phyloP scores from a whole-genome alignment of 2,797 vertebrate genomes.

The Dryobates pubescens region DNA sequence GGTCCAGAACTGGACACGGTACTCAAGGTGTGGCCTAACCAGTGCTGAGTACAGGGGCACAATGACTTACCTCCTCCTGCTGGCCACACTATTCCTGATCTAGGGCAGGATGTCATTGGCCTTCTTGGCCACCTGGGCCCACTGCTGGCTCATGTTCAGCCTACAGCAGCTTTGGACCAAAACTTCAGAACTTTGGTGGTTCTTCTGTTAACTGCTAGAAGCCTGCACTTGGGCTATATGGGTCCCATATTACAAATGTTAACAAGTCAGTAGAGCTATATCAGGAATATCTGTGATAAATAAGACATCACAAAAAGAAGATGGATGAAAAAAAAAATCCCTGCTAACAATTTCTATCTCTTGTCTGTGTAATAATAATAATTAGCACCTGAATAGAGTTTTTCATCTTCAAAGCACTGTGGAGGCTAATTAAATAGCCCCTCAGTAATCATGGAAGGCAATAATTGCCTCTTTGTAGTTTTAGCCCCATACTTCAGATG shows the following conservation, averaged over 20 bases:
- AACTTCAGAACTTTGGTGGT: too few relatives aligned
- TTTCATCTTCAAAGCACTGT: constrained; percentile 71
- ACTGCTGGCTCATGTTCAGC: too few relatives aligned
- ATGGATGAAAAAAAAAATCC: not conserved
- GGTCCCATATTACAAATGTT: not conserved
- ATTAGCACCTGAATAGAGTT: constrained; percentile 68
- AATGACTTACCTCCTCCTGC: too few relatives aligned
- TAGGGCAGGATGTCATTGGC: too few relatives aligned
- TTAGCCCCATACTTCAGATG: not conserved
- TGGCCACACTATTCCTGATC: too few relatives aligned
- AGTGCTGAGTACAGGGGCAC: too few relatives aligned
- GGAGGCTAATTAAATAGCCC: constrained; percentile 67
- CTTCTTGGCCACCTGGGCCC: too few relatives aligned
- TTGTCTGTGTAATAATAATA: constrained; percentile 64
- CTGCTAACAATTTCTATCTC: constrained; percentile 17
- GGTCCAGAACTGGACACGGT: too few relatives aligned
- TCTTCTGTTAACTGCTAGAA: too few relatives aligned
- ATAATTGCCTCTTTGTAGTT: constrained; percentile 55
- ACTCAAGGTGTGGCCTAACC: too few relatives aligned
- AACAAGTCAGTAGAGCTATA: not conserved
- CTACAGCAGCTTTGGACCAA: too few relatives aligned
- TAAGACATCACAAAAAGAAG: constrained; percentile 53
- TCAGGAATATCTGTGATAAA: constrained; percentile 55
- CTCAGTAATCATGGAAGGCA: constrained; percentile 30
- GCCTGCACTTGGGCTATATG: not conserved